phyloP scores from a whole-genome alignment of 2,113 vertebrate species.

The Strix uralensis region DNA sequence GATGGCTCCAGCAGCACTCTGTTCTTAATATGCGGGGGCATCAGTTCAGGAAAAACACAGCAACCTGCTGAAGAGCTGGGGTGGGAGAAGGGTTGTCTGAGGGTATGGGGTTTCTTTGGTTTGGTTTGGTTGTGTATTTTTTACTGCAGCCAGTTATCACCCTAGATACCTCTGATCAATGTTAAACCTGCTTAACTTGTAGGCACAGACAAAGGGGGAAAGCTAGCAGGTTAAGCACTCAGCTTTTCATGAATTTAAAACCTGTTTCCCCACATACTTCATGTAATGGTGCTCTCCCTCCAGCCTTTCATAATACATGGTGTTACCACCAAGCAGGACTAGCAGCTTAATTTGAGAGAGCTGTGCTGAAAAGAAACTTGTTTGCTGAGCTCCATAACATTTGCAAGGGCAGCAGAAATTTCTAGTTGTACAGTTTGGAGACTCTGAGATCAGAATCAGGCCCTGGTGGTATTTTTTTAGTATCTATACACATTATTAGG shows the following conservation, averaged over 20 bases:
- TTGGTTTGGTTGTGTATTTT: background rate
- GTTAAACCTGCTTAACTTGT: conserved; percentile 2
- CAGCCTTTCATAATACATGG: background rate
- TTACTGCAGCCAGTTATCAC: background rate
- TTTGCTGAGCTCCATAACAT: background rate
- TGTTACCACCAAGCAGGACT: background rate
- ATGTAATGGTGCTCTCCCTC: background rate
- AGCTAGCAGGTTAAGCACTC: background rate
- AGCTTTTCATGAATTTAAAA: conserved; percentile 12
- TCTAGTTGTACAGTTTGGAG: background rate
- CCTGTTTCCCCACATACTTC: background rate
- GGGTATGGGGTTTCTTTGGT: background rate
- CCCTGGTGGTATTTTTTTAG: background rate
- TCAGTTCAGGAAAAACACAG: background rate
- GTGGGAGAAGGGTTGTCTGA: background rate
- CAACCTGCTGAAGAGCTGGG: background rate
- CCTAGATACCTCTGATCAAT: background rate
- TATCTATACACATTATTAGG: background rate
- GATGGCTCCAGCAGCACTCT: background rate
- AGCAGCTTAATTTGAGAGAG: background rate
- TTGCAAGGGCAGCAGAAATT: background rate
- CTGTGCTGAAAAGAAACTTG: background rate
- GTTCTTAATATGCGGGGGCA: background rate
- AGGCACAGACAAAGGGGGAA: background rate
- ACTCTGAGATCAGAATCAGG: background rate